Conservation (phyloP, 2,113 vertebrate genomes). For the Boleophthalmus pectinirostris region DNA sequence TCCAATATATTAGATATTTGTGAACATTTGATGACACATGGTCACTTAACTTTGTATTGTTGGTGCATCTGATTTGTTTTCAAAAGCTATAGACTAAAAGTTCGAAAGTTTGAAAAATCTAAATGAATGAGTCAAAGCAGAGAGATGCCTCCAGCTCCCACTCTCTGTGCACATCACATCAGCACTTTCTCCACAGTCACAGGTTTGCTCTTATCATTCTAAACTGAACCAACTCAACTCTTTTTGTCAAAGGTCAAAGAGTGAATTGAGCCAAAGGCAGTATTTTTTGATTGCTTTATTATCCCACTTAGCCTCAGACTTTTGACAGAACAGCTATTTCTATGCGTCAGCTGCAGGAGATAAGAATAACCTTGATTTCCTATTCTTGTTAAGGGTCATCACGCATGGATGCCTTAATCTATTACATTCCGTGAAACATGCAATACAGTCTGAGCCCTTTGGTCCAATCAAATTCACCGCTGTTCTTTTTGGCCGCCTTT, state of each 20-base stretch:
- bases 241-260: constrained; percentile 32
- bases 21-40: neutral
- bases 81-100: neutral
- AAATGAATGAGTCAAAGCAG: neutral
- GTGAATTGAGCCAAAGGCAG: constrained; percentile 16
- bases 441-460: neutral
- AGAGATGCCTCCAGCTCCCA: constrained; percentile 19
- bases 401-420: neutral
- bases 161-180: constrained; percentile 38
- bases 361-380: constrained; percentile 5
- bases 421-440: neutral
- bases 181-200: constrained; percentile 34
- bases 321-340: constrained; percentile 10
- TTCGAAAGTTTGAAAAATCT: neutral
- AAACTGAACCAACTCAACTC: constrained; percentile 12
- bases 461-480: no score
- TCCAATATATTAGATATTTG: neutral
- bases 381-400: neutral
- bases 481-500: no score
- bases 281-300: constrained; percentile 9
- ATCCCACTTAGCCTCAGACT: constrained; percentile 4
- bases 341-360: constrained; percentile 9
- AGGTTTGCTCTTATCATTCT: constrained; percentile 30
- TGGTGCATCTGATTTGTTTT: neutral
- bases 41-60: neutral